Evolutionary conservation across 2,888 invertebrate genomes (phyloP).

Genomic region (Caenorhabditis macrosperma): DNA sequence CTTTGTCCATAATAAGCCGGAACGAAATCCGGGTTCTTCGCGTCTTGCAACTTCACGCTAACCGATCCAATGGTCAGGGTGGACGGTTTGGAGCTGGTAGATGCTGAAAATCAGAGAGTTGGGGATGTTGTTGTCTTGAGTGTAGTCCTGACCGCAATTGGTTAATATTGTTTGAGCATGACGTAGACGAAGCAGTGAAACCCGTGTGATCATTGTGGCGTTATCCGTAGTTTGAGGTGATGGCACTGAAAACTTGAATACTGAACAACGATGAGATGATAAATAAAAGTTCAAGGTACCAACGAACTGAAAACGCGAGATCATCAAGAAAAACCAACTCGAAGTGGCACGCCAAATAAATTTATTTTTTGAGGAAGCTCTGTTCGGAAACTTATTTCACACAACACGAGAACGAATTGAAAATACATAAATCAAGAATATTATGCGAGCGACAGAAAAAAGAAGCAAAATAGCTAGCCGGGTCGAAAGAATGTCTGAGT

Average conservation of each 20-base stretch:
- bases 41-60: constrained; percentile 72
- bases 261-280: not conserved
- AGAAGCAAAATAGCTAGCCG: constrained; percentile 16
- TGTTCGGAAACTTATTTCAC: too few relatives aligned
- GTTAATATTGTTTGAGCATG: constrained; percentile 19
- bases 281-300: not conserved
- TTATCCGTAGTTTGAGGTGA: constrained; percentile 19
- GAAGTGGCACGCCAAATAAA: too few relatives aligned
- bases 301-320: too few relatives aligned
- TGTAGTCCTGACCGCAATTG: not conserved
- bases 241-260: constrained; percentile 8
- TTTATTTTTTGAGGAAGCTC: not conserved
- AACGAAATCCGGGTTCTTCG: constrained; percentile 88
- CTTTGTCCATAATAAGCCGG: constrained; percentile 83
- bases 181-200: constrained; percentile 41
- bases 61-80: constrained; percentile 38
- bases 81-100: constrained; percentile 34
- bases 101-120: constrained; percentile 10
- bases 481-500: not conserved
- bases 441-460: not conserved
- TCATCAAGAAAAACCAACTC: too few relatives aligned
- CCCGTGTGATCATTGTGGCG: constrained; percentile 40
- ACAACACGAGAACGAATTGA: not conserved
- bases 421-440: not conserved
- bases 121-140: not conserved